A percentile compares a stretch with the other conserved stretches of the same genome.
Conservation (phyloP, 92 coral and sea anemone species). For the Desmophyllum pertusum region DNA sequence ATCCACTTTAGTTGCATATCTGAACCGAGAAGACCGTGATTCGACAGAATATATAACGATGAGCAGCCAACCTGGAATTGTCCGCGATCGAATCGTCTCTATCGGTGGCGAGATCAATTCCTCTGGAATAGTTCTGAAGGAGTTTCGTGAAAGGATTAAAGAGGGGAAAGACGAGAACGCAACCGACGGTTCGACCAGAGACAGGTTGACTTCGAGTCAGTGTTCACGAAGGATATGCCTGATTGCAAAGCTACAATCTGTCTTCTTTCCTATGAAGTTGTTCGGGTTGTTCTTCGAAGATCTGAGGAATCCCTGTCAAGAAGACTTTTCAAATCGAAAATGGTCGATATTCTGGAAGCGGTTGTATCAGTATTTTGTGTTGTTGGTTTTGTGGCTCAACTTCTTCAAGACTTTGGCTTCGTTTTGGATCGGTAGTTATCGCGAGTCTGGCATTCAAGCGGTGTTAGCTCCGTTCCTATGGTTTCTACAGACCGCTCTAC, state of each 20-base stretch:
- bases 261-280: constrained; percentile 39
- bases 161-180: not conserved
- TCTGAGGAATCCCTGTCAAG: constrained; percentile 2
- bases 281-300: constrained; percentile 41
- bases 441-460: not conserved
- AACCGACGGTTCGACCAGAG: not conserved
- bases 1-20: not conserved
- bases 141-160: not conserved
- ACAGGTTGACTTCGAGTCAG: not conserved
- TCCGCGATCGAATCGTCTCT: not conserved
- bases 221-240: constrained; percentile 25
- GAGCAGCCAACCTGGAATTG: not conserved
- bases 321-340: constrained; percentile 4
- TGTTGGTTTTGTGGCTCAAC: constrained; percentile 42
- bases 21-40: not conserved
- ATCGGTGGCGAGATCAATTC: not conserved
- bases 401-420: constrained; percentile 26
- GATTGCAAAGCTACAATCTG: constrained; percentile 28
- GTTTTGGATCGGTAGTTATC: constrained; percentile 30
- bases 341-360: constrained; percentile 16
- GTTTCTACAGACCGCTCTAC: constrained; percentile 40
- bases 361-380: constrained; percentile 32
- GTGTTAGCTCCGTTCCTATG: constrained; percentile 26
- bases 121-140: constrained; percentile 9
- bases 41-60: not conserved